These are phyloP conservation scores for Loris lydekkerianus DNA, from an alignment of 2,797 vertebrate genomes.

Conservation along the genomic window DNA sequence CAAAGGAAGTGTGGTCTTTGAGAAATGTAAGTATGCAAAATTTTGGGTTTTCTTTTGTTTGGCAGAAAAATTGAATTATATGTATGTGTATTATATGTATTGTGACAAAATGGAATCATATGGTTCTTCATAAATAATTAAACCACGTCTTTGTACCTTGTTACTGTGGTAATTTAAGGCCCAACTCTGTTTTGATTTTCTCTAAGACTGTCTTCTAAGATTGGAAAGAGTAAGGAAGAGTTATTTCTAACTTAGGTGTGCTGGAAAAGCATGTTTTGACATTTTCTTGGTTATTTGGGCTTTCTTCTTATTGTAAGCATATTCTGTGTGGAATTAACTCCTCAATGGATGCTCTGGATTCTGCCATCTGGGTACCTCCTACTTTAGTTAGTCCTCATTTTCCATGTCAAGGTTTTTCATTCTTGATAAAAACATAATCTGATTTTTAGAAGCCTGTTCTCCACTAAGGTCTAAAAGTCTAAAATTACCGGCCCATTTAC, in stretches of 20 bases:
- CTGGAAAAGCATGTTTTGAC: background rate
- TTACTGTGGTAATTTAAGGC: background rate
- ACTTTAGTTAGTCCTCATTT: background rate
- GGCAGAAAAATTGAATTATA: background rate
- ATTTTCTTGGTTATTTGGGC: background rate
- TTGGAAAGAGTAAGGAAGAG: background rate
- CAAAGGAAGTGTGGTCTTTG: background rate
- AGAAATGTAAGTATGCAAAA: background rate
- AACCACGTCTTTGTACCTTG: background rate
- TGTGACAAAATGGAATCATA: background rate
- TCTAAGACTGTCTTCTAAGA: background rate
- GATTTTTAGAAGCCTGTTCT: background rate
- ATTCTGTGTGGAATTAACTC: background rate
- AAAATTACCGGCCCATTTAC: background rate
- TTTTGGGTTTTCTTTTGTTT: background rate
- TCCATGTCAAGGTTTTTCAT: background rate
- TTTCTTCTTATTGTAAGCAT: background rate
- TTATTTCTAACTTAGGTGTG: background rate
- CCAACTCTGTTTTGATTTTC: background rate
- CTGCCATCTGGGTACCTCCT: background rate
- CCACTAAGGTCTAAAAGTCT: background rate
- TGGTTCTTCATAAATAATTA: background rate
- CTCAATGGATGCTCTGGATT: background rate
- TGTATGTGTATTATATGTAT: background rate
- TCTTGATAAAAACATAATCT: background rate